phyloP scores from a whole-genome alignment of 37 sponge, comb jelly and placozoan genomes.

The Cladorhizidae sp. region DNA sequence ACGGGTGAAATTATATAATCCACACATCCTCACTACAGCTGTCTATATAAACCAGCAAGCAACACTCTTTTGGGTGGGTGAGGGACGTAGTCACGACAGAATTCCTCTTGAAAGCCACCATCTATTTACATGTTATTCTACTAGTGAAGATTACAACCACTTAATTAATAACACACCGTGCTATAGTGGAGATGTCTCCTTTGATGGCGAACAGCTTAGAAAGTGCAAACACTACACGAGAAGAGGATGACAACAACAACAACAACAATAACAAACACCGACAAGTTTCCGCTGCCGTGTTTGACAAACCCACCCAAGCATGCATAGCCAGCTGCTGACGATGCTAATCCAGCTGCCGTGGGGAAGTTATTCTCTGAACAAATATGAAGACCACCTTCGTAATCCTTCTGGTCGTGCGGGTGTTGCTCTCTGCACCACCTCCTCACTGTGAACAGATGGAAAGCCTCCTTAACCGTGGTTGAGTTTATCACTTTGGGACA shows the following conservation, averaged over 20 bases:
- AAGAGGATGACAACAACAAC: background rate
- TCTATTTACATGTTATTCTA: no score
- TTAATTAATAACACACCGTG: no score
- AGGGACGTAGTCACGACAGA: no score
- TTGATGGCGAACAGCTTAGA: constrained; percentile 53
- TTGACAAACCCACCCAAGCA: constrained; percentile 71
- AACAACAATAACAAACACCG: background rate
- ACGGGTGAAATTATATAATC: no score
- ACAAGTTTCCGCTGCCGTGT: background rate
- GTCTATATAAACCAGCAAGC: no score
- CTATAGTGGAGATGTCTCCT: constrained; percentile 82
- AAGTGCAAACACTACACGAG: constrained; percentile 22
- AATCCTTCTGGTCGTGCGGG: background rate
- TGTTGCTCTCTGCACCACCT: constrained; percentile 20
- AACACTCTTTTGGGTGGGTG: no score
- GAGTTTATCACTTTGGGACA: background rate
- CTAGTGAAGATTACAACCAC: no score
- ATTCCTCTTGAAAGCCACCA: no score
- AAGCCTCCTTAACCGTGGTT: no score
- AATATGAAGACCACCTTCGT: constrained; percentile 62
- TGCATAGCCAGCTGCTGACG: constrained; percentile 99
- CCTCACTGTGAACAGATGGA: no score
- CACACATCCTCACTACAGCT: no score
- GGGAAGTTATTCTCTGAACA: constrained; percentile 94
- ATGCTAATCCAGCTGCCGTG: constrained; percentile 98